These are phyloP conservation scores for Ciona savignyi DNA, from an alignment of 23 tunicate genomes.

Conservation along the genomic window DNA sequence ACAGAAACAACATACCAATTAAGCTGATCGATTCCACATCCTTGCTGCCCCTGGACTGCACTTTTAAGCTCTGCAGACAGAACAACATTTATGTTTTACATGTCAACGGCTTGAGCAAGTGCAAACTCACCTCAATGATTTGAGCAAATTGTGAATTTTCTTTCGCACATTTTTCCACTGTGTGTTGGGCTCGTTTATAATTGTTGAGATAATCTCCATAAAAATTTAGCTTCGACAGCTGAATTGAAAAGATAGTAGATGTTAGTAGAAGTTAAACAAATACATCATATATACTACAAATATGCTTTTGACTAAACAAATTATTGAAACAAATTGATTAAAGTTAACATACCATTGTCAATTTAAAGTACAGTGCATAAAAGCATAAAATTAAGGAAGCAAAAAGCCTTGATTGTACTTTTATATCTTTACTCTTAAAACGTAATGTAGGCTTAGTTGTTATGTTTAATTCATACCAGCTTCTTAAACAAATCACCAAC, in stretches of 20 bases:
- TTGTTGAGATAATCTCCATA: constrained; percentile 91
- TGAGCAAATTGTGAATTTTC: constrained; percentile 62
- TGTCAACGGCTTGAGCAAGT: too few relatives aligned
- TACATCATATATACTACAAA: too few relatives aligned
- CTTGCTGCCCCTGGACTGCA: constrained; percentile 51
- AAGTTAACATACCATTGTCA: neutral
- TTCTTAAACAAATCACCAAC: constrained; percentile 79
- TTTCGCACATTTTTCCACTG: constrained; percentile 94
- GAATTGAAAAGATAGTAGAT: constrained; percentile 15
- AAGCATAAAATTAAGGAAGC: neutral
- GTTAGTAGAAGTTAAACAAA: too few relatives aligned
- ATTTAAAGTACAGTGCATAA: neutral
- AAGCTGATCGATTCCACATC: constrained; percentile 79
- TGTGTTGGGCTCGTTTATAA: constrained; percentile 85
- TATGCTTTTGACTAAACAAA: too few relatives aligned
- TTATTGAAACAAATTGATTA: too few relatives aligned
- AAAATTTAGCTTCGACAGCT: constrained; percentile 65
- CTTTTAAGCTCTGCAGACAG: constrained; percentile 63
- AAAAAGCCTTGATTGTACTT: too few relatives aligned
- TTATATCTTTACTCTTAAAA: too few relatives aligned
- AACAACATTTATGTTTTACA: too few relatives aligned
- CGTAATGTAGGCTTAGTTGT: too few relatives aligned
- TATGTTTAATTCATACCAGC: constrained; percentile 37
- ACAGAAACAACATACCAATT: constrained; percentile 43
- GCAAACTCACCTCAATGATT: constrained; percentile 54